Base-by-base conservation (phyloP, 23 tunicate genomes). In the Aplidium turbinatum region DNA sequence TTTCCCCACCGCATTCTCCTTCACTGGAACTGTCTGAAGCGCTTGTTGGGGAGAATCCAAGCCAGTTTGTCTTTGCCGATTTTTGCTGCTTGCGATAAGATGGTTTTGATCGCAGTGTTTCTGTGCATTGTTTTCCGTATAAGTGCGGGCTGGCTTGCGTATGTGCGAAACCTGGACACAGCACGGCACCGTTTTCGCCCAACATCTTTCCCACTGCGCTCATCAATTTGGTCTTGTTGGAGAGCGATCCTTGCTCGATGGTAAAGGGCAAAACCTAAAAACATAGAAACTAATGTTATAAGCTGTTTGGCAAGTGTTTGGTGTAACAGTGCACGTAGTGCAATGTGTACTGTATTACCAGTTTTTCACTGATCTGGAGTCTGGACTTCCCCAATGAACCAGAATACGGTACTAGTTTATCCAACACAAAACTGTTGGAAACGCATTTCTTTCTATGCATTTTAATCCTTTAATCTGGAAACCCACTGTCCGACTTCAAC, bases 191-290 rank as follows among this genome's bases (percentile, higher is more conserved):
- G 45, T 73, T 88, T 21, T 77, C 70, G 0, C 87, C 87, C 38
- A 88, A 58, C 96, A 88, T 88, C 57, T 76, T 75, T 20, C 79
- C 35, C 18, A 88, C 81, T 11, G 86, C 83, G 46, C 48, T 78
- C 19, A 88, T 31, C 6, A 88, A 79, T 75, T 58, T 35, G 2
- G 75, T 54, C 1, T 81, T 85, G 79, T 88, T 78, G 40, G 76
- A 47, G 13, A 88, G 83, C 56, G 87, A 64, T 2, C 96, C 96
- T 81, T 88, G 72, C 50, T 88, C 96, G 35, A 88, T 62, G 7
- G 96, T 88, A 63, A 47, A 83, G 1, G 96, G 96, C 3, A 88
- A 66, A 3, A 88, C 64, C 96, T 88, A 68, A n/a, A n/a, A n/a
- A n/a, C n/a, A n/a, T n/a, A n/a, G n/a, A n/a, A n/a, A n/a, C n/a